Evolutionary conservation across 1,140 invertebrate genomes (phyloP), one percentile per base, ranked within the genome.

Genomic region (Drosophila baimaii): DNA sequence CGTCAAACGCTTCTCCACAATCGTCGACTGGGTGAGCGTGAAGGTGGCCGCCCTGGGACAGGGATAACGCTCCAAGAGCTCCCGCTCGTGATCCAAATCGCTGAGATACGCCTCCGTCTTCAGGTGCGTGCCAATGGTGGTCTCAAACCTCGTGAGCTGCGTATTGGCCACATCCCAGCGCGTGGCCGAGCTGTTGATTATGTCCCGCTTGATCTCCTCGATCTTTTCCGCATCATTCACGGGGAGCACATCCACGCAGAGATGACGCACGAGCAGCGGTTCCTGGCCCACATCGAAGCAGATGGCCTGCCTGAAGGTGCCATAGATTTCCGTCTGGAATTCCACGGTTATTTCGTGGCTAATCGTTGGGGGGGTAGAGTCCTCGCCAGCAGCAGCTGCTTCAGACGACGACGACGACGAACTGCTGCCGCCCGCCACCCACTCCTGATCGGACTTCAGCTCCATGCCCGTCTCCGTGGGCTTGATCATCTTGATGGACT

Each of bases 291-390:
- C n/a, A n/a, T 96, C 96, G 92, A 97, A 96, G 0, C 97, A 94
- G 5, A 97, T 92, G 2, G 95, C 94, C 91, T 98, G 96, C 1
- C 95, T 93, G 83, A 97, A 97, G 5, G 96, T 97, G 29, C 96
- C 96, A 90, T 96, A 97, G 59, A 96, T 95, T 57, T 95, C 94
- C 0, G 96, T 95, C 39, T 93, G 93, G 90, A 97, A 97, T 31
- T 92, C 92, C 27, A 97, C 93, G 77, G 94, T 95, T 1, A 97
- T 93, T 63, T 93, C 93, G 82, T 96, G 94, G 59, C 27, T 94
- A 82, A 78, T 88, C 66, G 17, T 33, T 3, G n/a, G n/a, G n/a
- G 31, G 27, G 17, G 66, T 37, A 9, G 46, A 21, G 23, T 49
- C 56, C 3, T 59, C 69, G 47, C 35, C 37, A n/a, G n/a, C n/a